Base-by-base conservation (phyloP, 2,113 vertebrate genomes). In the pig (Sus scrofa) region DNA sequence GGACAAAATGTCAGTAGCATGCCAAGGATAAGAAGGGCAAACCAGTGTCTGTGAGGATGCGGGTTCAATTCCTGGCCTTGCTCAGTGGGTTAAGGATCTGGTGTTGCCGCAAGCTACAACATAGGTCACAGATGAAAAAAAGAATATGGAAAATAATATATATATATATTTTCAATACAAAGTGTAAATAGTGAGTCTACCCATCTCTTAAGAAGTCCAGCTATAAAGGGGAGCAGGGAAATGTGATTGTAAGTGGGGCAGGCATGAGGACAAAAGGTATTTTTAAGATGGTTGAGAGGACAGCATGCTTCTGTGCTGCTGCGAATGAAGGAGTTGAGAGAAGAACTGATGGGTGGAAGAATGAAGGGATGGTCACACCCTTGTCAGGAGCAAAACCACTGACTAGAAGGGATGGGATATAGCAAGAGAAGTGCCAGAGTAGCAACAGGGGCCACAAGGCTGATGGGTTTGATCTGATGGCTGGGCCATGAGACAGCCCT, bases 1-100 rank as follows among this genome's bases (percentile, higher is more conserved):
- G 95, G 62, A 92, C 18, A 95, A 96, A 93, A 91, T 60, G 30
- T 89, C 89, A 94, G 34, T 16, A 86, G 70, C n/a, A 73, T 22
- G 14, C 22, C 85, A 32, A 92, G 18, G 58, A 70, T 37, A 88
- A 60, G 52, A 95, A 95, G n/a, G n/a, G n/a, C n/a, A n/a, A n/a
- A n/a, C n/a, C n/a, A 44, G 44, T 44, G 44, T 44, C 44, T 44
- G 44, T 44, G 44, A 44, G 44, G 44, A 44, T 44, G 44, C 44
- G 8, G 44, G 8, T 44, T 4, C 44, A 44, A 44, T 44, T 8
- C 44, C 44, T 44, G 44, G 44, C 44, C 44, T 44, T 8, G 8
- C 44, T 44, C 44, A 44, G 44, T 44, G 44, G 44, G 44, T 44
- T 44, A 44, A 44, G 44, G 44, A 44, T 44, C 44, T 8, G 8